Conservation (phyloP, 2,797 vertebrate genomes). For the Myotis vivesi region DNA sequence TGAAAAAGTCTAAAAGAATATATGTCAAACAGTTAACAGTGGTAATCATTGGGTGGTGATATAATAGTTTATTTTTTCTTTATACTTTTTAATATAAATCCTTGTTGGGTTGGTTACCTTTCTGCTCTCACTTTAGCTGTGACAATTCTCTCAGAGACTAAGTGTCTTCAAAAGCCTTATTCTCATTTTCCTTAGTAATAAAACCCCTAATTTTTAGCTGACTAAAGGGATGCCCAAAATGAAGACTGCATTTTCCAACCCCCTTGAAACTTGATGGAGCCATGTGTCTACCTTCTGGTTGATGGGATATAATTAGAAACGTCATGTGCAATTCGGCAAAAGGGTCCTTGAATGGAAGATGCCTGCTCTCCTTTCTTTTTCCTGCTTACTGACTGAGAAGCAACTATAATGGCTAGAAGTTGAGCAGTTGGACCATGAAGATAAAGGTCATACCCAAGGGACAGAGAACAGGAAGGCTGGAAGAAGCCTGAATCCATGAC, state of each 20-base stretch:
- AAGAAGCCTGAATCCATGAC: not conserved
- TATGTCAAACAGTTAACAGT: not conserved
- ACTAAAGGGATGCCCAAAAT: not conserved
- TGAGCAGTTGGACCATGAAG: not conserved
- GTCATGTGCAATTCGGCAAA: not conserved
- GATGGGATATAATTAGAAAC: slow-evolving; percentile 22
- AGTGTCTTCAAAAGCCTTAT: slow-evolving; percentile 6
- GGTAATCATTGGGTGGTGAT: not conserved
- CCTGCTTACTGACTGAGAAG: not conserved
- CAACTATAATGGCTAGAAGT: not conserved
- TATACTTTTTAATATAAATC: not conserved
- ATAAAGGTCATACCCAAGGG: not conserved
- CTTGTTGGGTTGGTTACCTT: not conserved
- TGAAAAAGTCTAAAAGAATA: not conserved
- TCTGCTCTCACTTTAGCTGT: not conserved
- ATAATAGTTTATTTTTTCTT: slow-evolving; percentile 6
- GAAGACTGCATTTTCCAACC: slow-evolving; percentile 9
- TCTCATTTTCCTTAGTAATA: not conserved
- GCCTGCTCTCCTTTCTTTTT: not conserved
- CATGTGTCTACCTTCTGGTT: slow-evolving; percentile 9
- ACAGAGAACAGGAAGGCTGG: not conserved
- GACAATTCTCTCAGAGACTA: slow-evolving; percentile 21
- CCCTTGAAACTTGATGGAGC: slow-evolving; percentile 10
- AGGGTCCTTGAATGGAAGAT: not conserved
- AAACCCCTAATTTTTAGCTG: not conserved